Percentiles rank a stretch among this genome's conserved stretches.
These are phyloP conservation scores for Beris chalybata DNA, from an alignment of 2,888 invertebrate species.

Conservation along the genomic window DNA sequence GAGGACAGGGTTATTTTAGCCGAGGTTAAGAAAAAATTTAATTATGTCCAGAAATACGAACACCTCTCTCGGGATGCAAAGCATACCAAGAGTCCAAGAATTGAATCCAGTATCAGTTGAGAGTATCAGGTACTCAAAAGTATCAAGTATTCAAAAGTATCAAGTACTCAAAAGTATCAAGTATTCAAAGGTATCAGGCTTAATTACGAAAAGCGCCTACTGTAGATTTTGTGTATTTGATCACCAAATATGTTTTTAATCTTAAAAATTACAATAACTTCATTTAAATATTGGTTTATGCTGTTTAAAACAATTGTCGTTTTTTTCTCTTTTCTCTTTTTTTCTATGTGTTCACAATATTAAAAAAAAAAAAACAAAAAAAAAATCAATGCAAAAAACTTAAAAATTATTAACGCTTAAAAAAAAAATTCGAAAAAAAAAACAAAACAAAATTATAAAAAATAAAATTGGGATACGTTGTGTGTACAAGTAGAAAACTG, in stretches of 20 bases:
- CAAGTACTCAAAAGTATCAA: no score
- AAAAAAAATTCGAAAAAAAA: constrained; percentile 1
- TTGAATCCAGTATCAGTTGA: no score
- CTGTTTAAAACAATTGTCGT: constrained; percentile 9
- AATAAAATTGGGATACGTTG: constrained; percentile 45
- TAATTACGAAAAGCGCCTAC: no score
- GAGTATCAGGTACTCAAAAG: no score
- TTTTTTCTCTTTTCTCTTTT: constrained; percentile 22
- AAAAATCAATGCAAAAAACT: neutral
- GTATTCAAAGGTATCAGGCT: no score
- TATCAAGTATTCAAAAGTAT: no score
- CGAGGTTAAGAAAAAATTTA: no score
- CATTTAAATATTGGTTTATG: neutral
- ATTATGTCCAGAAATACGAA: no score
- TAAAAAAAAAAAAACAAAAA: constrained; percentile 18
- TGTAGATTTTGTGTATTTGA: no score
- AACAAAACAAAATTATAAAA: constrained; percentile 1
- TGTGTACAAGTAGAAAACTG: constrained; percentile 50
- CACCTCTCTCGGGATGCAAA: no score
- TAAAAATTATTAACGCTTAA: constrained; percentile 10
- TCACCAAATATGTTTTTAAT: neutral
- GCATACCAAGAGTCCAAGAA: no score
- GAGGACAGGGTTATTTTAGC: no score
- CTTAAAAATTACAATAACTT: neutral
- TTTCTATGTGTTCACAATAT: constrained; percentile 21